Percentiles rank a stretch among this genome's conserved stretches.
These are phyloP conservation scores for Bombus pyrosoma DNA, from an alignment of 1,140 invertebrate species.

Conservation along the genomic window DNA sequence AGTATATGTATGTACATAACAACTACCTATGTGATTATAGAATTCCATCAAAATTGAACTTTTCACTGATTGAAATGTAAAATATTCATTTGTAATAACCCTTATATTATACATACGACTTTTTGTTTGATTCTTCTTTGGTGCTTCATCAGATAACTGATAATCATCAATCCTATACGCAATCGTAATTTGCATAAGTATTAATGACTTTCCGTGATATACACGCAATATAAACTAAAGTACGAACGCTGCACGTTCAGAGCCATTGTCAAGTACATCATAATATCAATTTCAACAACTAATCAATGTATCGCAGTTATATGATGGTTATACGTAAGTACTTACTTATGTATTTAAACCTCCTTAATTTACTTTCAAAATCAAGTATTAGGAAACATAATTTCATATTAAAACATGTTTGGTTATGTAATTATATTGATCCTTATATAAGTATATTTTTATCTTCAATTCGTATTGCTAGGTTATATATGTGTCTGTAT, in stretches of 20 bases:
- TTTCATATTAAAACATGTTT: neutral
- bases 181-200: neutral
- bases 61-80: too few species aligned
- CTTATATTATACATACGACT: neutral
- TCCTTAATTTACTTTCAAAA: neutral
- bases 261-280: slow-evolving; percentile 61
- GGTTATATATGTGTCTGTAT: too few species aligned
- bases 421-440: neutral
- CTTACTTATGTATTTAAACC: neutral
- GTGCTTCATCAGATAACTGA: neutral
- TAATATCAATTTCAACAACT: neutral
- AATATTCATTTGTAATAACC: neutral
- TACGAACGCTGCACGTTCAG: slow-evolving; percentile 33
- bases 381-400: neutral
- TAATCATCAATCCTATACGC: neutral
- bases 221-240: neutral
- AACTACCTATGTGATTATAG: neutral
- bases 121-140: neutral
- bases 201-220: neutral
- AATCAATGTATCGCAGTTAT: neutral
- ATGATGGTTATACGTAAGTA: neutral
- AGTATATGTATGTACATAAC: too few species aligned
- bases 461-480: too few species aligned
- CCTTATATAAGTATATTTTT: neutral
- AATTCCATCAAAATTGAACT: neutral